Percentiles rank a stretch among this genome's conserved stretches.
Conservation (phyloP, 2,113 vertebrate species). For the human region DNA sequence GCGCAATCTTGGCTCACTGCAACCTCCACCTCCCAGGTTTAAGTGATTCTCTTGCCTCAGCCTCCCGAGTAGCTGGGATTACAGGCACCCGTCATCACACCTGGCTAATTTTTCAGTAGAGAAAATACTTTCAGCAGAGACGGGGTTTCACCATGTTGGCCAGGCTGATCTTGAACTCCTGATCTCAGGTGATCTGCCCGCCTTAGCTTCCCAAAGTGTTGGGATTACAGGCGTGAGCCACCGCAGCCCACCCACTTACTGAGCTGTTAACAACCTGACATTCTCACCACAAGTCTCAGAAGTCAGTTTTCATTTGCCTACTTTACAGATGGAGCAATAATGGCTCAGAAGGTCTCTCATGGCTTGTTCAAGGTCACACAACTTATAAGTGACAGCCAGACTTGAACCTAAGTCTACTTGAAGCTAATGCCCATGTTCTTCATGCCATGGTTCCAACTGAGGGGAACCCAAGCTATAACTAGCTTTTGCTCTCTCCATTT, state of each 20-base stretch:
- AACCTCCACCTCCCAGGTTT: too few relatives aligned
- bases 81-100: too few relatives aligned
- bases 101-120: too few relatives aligned
- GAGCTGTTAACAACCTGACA: background rate
- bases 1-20: too few relatives aligned
- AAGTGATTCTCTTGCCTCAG: too few relatives aligned
- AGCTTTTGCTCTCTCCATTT: background rate
- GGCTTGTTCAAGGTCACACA: background rate
- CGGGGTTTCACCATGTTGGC: too few relatives aligned
- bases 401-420: background rate
- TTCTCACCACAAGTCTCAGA: background rate
- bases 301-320: background rate
- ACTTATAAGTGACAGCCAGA: background rate
- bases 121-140: too few relatives aligned
- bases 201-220: too few relatives aligned
- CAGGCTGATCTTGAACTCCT: too few relatives aligned
- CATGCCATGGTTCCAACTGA: background rate
- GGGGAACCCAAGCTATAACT: background rate
- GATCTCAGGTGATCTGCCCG: too few relatives aligned
- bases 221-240: too few relatives aligned
- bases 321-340: background rate
- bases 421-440: background rate
- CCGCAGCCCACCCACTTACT: accelerated
- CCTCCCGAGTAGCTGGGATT: too few relatives aligned
- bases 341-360: background rate